A percentile compares a stretch with the other conserved stretches of the same genome.
Evolutionary conservation across 2,888 invertebrate species (phyloP).

Genomic region (Nezara viridula): DNA sequence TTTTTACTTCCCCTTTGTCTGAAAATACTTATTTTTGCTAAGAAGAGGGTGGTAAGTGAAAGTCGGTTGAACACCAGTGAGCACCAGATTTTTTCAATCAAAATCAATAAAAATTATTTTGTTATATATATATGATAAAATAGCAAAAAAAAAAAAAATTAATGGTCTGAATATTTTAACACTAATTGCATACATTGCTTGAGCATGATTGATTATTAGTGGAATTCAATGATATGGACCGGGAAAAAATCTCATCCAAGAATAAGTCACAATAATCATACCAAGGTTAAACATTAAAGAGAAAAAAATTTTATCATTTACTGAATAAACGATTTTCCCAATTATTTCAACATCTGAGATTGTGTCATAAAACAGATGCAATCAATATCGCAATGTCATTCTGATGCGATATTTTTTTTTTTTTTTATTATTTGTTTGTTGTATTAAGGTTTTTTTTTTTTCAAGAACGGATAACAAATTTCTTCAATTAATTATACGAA

Average conservation of each 20-base stretch:
- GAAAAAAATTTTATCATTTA: not conserved
- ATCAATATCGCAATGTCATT: not conserved
- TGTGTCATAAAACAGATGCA: not conserved
- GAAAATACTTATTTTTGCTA: no score
- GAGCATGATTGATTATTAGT: not conserved
- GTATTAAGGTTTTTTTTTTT: not conserved
- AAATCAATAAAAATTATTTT: no score
- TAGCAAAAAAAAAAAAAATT: no score
- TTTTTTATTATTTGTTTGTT: not conserved
- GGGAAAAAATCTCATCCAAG: not conserved
- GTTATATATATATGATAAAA: no score
- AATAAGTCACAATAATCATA: not conserved
- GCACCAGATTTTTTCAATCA: no score
- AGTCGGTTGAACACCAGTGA: no score
- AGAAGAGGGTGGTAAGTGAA: no score
- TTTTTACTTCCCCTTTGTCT: no score
- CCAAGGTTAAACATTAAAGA: not conserved
- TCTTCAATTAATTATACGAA: no score
- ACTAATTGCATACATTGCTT: no score
- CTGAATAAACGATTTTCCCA: not conserved
- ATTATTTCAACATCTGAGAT: not conserved
- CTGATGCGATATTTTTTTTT: not conserved
- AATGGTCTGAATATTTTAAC: no score
- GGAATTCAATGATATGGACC: not conserved
- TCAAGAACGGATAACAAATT: no score